phyloP scores from a whole-genome alignment of 1,140 invertebrate genomes.

The Diachasmimorpha longicaudata region DNA sequence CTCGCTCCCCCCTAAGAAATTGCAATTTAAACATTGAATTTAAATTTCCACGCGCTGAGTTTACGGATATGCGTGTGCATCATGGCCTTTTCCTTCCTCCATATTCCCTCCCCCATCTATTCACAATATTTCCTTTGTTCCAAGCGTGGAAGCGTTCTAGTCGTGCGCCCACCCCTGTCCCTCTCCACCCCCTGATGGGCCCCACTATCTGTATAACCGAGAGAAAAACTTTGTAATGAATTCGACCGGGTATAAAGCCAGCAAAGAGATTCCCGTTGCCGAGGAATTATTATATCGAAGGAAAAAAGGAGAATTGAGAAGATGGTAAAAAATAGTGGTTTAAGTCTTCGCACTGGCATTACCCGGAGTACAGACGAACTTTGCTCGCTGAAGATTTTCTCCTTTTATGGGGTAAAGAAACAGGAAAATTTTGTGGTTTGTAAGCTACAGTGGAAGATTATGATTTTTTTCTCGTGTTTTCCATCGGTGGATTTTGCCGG shows the following conservation, averaged over 20 bases:
- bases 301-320: constrained; percentile 21
- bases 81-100: neutral
- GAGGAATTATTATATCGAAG: constrained; percentile 39
- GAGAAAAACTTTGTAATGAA: constrained; percentile 37
- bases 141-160: neutral
- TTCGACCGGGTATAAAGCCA: constrained; percentile 21
- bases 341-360: neutral
- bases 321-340: constrained; percentile 25
- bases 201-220: neutral
- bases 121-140: constrained; percentile 7
- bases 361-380: neutral
- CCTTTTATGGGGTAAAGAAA: neutral
- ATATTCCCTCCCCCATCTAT: neutral
- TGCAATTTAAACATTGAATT: constrained; percentile 45
- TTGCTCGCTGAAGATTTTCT: neutral
- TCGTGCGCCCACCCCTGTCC: no score
- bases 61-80: constrained; percentile 22
- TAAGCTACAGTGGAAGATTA: neutral
- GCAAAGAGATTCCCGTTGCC: constrained; percentile 35
- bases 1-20: constrained; percentile 35
- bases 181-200: neutral
- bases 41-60: constrained; percentile 39
- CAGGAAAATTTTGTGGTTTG: neutral
- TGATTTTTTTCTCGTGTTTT: no score
- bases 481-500: no score